These are phyloP conservation scores for Cerastis rubricosa DNA, from an alignment of 2,888 invertebrate genomes.

Conservation along the genomic window DNA sequence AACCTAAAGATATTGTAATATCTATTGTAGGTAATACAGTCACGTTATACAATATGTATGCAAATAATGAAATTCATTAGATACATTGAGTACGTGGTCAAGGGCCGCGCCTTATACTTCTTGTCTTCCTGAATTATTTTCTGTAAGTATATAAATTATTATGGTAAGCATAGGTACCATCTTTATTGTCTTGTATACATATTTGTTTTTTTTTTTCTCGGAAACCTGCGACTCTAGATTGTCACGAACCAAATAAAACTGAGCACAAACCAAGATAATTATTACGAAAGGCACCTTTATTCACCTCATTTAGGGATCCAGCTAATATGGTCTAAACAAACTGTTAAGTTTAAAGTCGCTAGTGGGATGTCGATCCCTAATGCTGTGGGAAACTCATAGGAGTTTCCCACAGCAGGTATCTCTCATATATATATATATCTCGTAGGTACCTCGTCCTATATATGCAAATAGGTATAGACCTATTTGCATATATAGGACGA, in stretches of 20 bases:
- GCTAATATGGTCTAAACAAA: neutral
- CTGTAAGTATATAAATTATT: neutral
- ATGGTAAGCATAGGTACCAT: neutral
- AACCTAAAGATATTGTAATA: neutral
- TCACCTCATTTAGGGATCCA: neutral
- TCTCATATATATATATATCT: no score
- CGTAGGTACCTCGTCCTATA: no score
- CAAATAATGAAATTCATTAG: neutral
- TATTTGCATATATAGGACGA: neutral
- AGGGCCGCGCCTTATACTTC: no score
- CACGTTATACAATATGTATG: neutral
- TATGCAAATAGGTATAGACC: no score
- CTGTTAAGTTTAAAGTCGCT: neutral
- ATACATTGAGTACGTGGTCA: neutral
- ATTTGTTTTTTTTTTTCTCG: neutral
- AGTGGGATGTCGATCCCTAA: neutral
- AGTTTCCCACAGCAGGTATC: no score
- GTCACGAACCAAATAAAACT: neutral
- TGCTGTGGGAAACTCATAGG: neutral
- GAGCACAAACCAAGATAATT: neutral
- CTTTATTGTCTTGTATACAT: neutral
- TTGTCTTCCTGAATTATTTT: neutral
- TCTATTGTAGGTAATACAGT: neutral
- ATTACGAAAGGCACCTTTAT: neutral
- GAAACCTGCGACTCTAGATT: neutral